A percentile compares a stretch with the other conserved stretches of the same genome.
These are phyloP conservation scores for Drosophila miranda DNA, from an alignment of 1,140 invertebrate species.

Conservation along the genomic window DNA sequence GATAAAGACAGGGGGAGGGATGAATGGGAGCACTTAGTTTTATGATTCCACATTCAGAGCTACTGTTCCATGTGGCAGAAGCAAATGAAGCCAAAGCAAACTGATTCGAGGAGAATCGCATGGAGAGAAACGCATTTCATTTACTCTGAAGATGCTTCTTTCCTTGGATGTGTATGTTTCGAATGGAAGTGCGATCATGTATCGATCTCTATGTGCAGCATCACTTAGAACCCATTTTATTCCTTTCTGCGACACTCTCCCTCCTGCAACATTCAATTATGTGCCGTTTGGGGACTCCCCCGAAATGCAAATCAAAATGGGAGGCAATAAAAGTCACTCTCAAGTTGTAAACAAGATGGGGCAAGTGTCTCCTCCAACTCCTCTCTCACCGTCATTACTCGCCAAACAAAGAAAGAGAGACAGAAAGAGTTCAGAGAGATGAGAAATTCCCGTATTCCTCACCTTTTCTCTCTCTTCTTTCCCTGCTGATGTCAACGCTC, in stretches of 20 bases:
- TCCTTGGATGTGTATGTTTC: not conserved
- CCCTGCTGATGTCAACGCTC: too few relatives aligned
- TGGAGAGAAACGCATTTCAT: too few relatives aligned
- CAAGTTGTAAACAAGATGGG: constrained; percentile 43
- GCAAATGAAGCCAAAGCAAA: constrained; percentile 24
- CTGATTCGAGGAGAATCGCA: not conserved
- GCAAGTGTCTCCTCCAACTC: constrained; percentile 7
- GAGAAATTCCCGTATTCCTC: not conserved
- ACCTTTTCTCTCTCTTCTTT: not conserved
- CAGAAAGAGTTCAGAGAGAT: constrained; percentile 15
- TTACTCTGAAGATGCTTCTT: not conserved
- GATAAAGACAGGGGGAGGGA: not conserved
- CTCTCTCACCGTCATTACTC: not conserved
- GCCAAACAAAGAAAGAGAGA: not conserved
- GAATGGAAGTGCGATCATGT: constrained; percentile 1
- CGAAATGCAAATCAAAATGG: constrained; percentile 42
- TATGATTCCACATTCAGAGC: constrained; percentile 43
- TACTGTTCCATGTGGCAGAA: constrained; percentile 57
- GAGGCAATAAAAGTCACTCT: constrained; percentile 51
- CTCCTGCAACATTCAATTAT: constrained; percentile 3
- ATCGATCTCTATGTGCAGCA: not conserved
- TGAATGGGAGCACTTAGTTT: constrained; percentile 64
- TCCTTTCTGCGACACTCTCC: not conserved
- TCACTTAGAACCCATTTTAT: not conserved
- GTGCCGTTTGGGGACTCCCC: not conserved